A percentile compares a stretch with the other conserved stretches of the same genome.
These are phyloP conservation scores for Gastrophysa polygoni DNA, from an alignment of 2,888 invertebrate genomes.

Conservation along the genomic window DNA sequence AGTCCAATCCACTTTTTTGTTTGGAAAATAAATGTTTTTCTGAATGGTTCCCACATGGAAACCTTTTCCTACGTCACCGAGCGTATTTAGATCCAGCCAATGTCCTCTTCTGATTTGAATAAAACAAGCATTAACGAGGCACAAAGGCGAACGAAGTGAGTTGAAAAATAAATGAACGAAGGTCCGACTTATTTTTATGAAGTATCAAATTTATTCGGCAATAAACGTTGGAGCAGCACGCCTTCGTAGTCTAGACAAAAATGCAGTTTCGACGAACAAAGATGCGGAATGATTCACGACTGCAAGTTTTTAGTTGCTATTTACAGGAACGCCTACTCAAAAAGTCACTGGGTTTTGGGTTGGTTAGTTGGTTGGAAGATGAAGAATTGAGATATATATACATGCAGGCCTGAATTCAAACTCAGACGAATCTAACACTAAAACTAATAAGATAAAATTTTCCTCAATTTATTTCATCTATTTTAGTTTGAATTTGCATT, in stretches of 20 bases:
- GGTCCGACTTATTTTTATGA: conserved; percentile 19
- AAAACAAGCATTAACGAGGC: conserved; percentile 19
- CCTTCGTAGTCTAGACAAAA: conserved; percentile 46
- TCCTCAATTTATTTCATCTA: too few relatives aligned
- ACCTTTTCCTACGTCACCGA: background rate
- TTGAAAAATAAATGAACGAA: conserved; percentile 12
- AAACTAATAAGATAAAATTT: too few relatives aligned
- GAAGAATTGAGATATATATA: too few relatives aligned
- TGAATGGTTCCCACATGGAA: background rate
- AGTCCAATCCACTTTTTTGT: too few relatives aligned
- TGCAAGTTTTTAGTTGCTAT: conserved; percentile 48
- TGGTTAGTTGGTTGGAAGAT: too few relatives aligned
- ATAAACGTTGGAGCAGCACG: conserved; percentile 37
- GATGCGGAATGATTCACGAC: conserved; percentile 48
- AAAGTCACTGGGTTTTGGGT: conserved; percentile 7
- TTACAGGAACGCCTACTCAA: conserved; percentile 47
- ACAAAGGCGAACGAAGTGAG: conserved; percentile 8
- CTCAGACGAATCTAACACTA: too few relatives aligned
- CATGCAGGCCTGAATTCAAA: too few relatives aligned
- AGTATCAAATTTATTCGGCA: conserved; percentile 33
- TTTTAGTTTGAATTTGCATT: too few relatives aligned
- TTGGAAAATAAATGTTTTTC: background rate
- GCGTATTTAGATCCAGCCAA: background rate
- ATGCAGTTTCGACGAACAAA: conserved; percentile 46
- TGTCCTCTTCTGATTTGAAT: conserved; percentile 1